Percentiles rank a stretch among this genome's conserved stretches.
phyloP scores from a whole-genome alignment of 2,113 vertebrate genomes.

The Leptocoma aspasia region DNA sequence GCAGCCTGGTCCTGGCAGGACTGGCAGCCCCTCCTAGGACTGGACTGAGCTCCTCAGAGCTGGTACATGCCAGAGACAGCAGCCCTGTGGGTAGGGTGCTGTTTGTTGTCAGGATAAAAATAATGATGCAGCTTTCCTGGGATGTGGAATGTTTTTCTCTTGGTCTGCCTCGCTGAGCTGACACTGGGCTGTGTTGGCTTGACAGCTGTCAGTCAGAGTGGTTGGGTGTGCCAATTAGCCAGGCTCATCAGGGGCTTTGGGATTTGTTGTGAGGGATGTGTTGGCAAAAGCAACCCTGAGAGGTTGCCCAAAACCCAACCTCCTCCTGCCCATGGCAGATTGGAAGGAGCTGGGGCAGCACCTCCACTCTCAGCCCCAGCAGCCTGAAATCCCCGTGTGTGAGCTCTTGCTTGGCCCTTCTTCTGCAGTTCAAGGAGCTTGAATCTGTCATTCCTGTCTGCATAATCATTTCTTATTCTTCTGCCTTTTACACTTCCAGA shows the following conservation, averaged over 20 bases:
- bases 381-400: not conserved
- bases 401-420: not conserved
- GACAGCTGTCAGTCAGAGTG: not conserved
- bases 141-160: not conserved
- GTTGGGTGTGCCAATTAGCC: not conserved
- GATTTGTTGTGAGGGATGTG: not conserved
- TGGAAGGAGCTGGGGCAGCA: not conserved
- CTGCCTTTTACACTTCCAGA: not conserved
- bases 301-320: not conserved
- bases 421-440: not conserved
- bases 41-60: not conserved
- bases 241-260: not conserved
- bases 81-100: not conserved
- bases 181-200: not conserved
- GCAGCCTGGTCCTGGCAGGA: not conserved
- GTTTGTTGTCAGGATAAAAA: not conserved
- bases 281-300: not conserved
- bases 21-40: not conserved
- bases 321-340: not conserved
- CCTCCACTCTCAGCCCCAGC: not conserved
- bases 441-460: not conserved
- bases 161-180: not conserved
- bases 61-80: not conserved
- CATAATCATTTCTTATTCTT: not conserved
- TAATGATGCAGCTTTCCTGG: not conserved